Evolutionary conservation across 2,888 invertebrate genomes (phyloP).

Genomic region (Euphydryas editha): DNA sequence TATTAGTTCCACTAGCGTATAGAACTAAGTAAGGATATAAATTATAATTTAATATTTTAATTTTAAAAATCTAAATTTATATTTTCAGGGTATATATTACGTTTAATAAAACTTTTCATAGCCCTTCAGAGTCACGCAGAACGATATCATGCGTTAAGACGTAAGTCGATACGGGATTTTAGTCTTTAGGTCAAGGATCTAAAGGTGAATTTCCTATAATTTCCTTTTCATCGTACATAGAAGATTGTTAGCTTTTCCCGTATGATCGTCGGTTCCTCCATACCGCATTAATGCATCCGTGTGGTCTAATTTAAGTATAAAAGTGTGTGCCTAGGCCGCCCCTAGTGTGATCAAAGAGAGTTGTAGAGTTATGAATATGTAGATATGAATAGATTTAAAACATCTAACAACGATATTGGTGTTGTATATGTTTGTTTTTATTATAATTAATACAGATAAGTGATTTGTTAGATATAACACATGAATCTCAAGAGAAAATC

Average conservation of each 20-base stretch:
- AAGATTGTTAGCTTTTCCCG: conserved; percentile 41
- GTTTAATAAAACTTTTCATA: conserved; percentile 33
- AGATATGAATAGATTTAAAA: conserved; percentile 21
- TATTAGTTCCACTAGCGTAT: too few species aligned
- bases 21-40: too few species aligned
- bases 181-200: neutral
- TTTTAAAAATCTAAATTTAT: neutral
- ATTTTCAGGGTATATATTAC: neutral
- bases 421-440: too few species aligned
- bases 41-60: too few species aligned
- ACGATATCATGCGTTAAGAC: conserved; percentile 27
- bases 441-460: too few species aligned
- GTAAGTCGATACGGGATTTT: neutral
- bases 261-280: conserved; percentile 40
- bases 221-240: conserved; percentile 8
- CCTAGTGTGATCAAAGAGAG: conserved; percentile 57
- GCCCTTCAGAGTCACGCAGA: conserved; percentile 28
- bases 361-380: conserved; percentile 26
- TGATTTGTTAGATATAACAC: too few species aligned
- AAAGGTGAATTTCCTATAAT: neutral
- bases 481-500: too few species aligned
- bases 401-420: too few species aligned
- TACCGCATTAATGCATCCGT: conserved; percentile 60
- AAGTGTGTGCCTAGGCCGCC: conserved; percentile 59
- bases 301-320: conserved; percentile 71